Base-by-base conservation (phyloP, 1,140 invertebrate genomes). In the Gonatopus flavifemur region DNA sequence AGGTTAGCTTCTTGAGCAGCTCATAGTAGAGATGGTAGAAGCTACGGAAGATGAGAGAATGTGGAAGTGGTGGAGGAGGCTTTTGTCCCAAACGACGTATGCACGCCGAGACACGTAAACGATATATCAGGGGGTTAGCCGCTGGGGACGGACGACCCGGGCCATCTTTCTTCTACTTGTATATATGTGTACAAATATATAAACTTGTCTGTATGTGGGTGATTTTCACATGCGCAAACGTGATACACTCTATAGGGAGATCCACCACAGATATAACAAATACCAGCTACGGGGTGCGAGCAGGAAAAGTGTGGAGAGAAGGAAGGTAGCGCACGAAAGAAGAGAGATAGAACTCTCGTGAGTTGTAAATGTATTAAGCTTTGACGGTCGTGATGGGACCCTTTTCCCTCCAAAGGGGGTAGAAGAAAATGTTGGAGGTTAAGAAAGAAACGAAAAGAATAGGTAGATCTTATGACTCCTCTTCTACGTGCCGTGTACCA, bases 331-430 rank as follows among this genome's bases (percentile, higher is more conserved):
- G n/a, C n/a, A n/a, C n/a, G n/a, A n/a, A n/a, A n/a, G 36, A 49
- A 43, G 42, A 42, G 48, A 19, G 33, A 52, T 49, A 49, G 25
- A 43, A 49, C 64, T 59, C 64, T 65, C 60, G 70, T 69, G 70
- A 71, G 74, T 67, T 74, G 76, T 78, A 78, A 78, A 78, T 75
- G 74, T 78, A 78, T 78, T 77, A 78, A 75, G 73, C 66, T 75
- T 76, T 76, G 73, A 78, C 70, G 72, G 77, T 62, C 67, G 66
- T 64, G 67, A 57, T 66, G 72, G 73, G 72, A 77, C 67, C 43
- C 57, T 31, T 57, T 62, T 56, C 13, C 16, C 48, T 44, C 35
- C 19, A 19, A n/a, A 31, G 28, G 53, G 45, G 43, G 37, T 48
- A 36, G 32, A 49, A 22, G 20, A 42, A 22, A n/a, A n/a, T n/a